Base-by-base conservation (phyloP, 2,888 invertebrate genomes). In the Imbricaverruca yamaguchii region DNA sequence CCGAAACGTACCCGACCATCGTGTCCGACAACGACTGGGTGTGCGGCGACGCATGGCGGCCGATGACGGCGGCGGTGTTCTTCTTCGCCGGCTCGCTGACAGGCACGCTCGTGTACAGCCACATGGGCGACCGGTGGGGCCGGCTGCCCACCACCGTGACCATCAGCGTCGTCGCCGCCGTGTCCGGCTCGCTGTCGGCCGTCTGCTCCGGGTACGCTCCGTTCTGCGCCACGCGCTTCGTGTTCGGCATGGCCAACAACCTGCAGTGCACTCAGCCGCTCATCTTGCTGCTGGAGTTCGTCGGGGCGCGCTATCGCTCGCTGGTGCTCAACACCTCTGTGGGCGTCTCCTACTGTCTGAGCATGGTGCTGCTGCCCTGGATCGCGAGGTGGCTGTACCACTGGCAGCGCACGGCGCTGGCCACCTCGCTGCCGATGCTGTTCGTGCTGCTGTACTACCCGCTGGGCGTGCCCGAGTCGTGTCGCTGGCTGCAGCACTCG, bases 61-160 rank as follows among this genome's bases (percentile, higher is more conserved):
- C 93, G 0, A 92, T 93, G 0, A 90, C 93, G 13, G 92, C 95
- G 0, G 94, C 94, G 86, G 92, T 94, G 9, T 91, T 95, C 83
- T 96, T 95, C 89, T 96, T 95, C 89, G 90, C 94, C 84, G 96
- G 95, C 0, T 94, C 95, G 80, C 94, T 95, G 82, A 90, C 93
- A 0, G 96, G 95, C 0, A 95, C 95, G 0, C 87, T 95, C 56
- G 88, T 95, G 0, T 94, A 95, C 85, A 95, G 95, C 2, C 94
- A 93, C 92, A 91, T 95, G 21, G 94, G 95, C 4, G 96, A 96
- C 87, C 85, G 92, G 82, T 93, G 92, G 86, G 95, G 95, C 25
- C 90, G 95, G 65, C 92, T 95, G 85, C 94, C 95, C 1, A 93
- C 94, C 21, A 87, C 95, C 83, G 91, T 93, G 53, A 89, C 94